These are phyloP conservation scores for Acrossocheilus wenchowensis DNA, from an alignment of 2,797 vertebrate species.

Conservation along the genomic window DNA sequence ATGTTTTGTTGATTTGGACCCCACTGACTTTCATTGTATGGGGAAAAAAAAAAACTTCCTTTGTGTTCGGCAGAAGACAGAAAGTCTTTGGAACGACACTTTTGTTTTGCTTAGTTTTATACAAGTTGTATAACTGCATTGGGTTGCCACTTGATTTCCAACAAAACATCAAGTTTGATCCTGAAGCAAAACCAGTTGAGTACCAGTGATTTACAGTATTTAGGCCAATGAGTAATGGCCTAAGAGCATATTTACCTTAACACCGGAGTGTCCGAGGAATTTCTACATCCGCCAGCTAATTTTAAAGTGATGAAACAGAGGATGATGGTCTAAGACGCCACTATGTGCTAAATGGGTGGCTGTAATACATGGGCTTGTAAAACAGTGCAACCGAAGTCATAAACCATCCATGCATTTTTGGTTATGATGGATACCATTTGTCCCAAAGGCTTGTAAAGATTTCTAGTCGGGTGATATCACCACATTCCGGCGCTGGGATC, in stretches of 20 bases:
- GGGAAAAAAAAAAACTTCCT: not conserved
- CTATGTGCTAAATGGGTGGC: constrained; percentile 38
- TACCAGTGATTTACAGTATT: not conserved
- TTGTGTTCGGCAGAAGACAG: not conserved
- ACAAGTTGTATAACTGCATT: not conserved
- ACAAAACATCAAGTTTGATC: not conserved
- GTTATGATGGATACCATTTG: constrained; percentile 71
- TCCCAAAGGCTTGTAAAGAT: constrained; percentile 64
- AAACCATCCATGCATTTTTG: constrained; percentile 60
- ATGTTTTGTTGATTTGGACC: not conserved
- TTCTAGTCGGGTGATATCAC: constrained; percentile 70
- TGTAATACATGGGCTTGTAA: constrained; percentile 42
- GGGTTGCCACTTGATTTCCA: not conserved
- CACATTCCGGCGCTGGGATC: constrained; percentile 57
- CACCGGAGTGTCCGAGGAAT: not conserved
- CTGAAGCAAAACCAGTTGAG: not conserved
- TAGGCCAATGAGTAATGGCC: not conserved
- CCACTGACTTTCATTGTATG: not conserved
- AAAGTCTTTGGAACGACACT: not conserved
- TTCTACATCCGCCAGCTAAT: constrained; percentile 39
- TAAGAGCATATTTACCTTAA: constrained; percentile 7
- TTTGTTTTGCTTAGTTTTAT: not conserved
- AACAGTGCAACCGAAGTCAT: constrained; percentile 51
- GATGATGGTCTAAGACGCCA: constrained; percentile 17
- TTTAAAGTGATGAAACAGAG: constrained; percentile 46